Percentiles rank a stretch among this genome's conserved stretches.
Conservation (phyloP, 2,797 vertebrate genomes). For the Selene dorsalis region DNA sequence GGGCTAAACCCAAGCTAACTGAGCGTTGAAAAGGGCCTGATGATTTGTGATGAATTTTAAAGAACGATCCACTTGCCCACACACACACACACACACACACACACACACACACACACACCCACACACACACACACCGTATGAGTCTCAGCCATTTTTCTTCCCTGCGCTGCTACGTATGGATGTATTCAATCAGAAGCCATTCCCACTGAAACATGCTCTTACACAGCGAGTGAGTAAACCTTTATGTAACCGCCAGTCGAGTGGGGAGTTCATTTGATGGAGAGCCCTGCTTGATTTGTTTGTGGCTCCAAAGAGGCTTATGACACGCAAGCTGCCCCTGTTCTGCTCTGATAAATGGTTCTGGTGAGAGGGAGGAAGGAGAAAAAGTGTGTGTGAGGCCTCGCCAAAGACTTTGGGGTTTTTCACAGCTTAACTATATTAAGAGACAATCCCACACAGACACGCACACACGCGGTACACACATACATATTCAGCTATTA, state of each 20-base stretch:
- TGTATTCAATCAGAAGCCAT: constrained; percentile 76
- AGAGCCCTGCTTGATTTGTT: constrained; percentile 84
- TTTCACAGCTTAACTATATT: constrained; percentile 84
- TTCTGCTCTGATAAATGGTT: constrained; percentile 81
- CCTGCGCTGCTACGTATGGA: constrained; percentile 61
- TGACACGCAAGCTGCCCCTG: constrained; percentile 81
- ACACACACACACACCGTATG: background rate
- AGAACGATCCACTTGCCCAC: constrained; percentile 21
- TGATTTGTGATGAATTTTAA: constrained; percentile 63
- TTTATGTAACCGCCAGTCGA: constrained; percentile 78
- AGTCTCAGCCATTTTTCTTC: constrained; percentile 67
- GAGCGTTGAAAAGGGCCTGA: constrained; percentile 47
- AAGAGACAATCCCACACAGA: constrained; percentile 76
- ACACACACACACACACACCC: no score
- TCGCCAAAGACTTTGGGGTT: constrained; percentile 80
- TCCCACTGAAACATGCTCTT: constrained; percentile 76
- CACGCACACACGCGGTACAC: constrained; percentile 47
- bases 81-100: constrained; percentile 3
- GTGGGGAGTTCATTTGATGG: constrained; percentile 79
- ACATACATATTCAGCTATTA: constrained; percentile 55
- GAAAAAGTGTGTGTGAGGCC: constrained; percentile 77
- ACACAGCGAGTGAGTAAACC: constrained; percentile 76
- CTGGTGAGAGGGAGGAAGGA: constrained; percentile 73
- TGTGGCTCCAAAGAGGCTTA: constrained; percentile 84
- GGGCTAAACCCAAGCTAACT: constrained; percentile 54